These are phyloP conservation scores for Sycophila texana DNA, from an alignment of 2,888 invertebrate genomes.

Conservation along the genomic window DNA sequence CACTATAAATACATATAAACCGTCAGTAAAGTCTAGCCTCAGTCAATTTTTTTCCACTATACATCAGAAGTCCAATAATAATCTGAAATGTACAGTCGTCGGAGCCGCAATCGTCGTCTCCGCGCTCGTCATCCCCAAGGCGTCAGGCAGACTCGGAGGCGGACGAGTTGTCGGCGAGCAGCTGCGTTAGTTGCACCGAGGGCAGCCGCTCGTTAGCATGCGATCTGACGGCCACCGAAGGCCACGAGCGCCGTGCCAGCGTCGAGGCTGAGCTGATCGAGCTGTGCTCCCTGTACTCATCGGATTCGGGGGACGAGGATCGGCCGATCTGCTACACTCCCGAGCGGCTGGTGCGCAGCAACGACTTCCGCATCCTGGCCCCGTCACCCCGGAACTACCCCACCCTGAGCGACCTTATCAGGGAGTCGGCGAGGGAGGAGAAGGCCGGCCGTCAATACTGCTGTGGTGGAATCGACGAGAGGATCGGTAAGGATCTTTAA, in stretches of 20 bases:
- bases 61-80: no score
- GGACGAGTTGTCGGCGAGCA: neutral
- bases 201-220: neutral
- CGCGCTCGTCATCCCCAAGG: neutral
- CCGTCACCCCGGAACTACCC: constrained; percentile 59
- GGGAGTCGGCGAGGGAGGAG: neutral
- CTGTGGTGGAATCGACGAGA: neutral
- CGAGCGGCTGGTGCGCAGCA: constrained; percentile 67
- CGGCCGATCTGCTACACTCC: constrained; percentile 66
- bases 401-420: neutral
- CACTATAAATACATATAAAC: no score
- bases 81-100: no score
- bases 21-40: no score
- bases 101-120: neutral
- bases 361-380: constrained; percentile 68
- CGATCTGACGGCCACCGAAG: neutral
- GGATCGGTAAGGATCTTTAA: constrained; percentile 35
- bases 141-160: neutral
- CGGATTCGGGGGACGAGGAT: constrained; percentile 19
- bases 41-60: no score
- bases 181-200: constrained; percentile 30
- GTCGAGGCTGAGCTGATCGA: constrained; percentile 13
- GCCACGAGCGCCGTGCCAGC: neutral
- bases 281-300: neutral
- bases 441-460: neutral